Evolutionary conservation across 2,797 vertebrate species (phyloP), one percentile per base, ranked within the genome.

Genomic region (Acipenser transmontanus): DNA sequence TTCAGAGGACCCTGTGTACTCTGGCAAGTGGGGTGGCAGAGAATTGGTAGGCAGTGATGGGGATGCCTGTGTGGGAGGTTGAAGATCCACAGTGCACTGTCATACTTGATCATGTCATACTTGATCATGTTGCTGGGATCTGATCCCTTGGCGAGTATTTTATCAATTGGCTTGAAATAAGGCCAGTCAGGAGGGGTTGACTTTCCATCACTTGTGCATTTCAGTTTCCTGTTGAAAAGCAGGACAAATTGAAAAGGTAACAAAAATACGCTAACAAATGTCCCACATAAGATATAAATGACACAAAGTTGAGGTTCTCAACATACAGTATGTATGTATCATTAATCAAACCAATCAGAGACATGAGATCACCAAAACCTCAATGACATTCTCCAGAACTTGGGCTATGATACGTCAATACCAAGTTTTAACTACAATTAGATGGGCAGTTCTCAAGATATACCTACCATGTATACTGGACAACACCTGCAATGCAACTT

Each of bases 101-200:
- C 47, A 50, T 48, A 54, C 54, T 51, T 51, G 50, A 51, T 6
- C 50, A 51, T 51, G 50, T 51, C 78, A 83, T 88, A 34, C 34
- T 54, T 54, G 52, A 8, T 54, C n/a, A n/a, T 54, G 8, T 9
- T 54, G 0, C 88, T 83, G 1, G 85, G 91, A 77, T 96, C 95
- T 66, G 92, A 85, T n/a, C 90, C 89, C 80, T 94, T 96, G 79
- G 93, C 91, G 74, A 99, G 88, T 80, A 99, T 99, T 84, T 93
- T 95, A 75, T 98, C 95, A 72, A 99, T 99, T 74, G 94, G 79
- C 83, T 94, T 94, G 77, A 87, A 99, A 82, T 98, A 99, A 13
- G 97, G 95, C 97, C 97, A 99, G 76, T 98, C 95, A 1, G 96
- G 92, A 1, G 77, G 80, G 73, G 92, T 82, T 6, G 85, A 83